phyloP scores from a whole-genome alignment of 1,140 invertebrate species.

The Drosophila ironensis region DNA sequence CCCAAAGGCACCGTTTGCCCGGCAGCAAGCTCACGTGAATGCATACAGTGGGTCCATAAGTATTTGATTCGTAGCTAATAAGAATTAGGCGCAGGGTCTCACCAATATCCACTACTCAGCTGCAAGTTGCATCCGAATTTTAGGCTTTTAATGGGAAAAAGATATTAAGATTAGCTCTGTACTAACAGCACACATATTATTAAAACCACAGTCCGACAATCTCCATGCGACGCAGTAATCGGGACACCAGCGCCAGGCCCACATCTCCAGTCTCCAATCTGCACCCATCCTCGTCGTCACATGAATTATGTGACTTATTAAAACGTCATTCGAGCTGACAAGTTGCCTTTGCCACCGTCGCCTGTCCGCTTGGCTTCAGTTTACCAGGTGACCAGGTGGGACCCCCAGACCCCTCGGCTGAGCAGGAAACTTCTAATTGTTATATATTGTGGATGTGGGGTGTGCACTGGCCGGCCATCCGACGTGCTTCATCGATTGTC shows the following conservation, averaged over 20 bases:
- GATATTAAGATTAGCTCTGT: no score
- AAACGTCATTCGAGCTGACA: conserved; percentile 78
- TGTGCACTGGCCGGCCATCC: neutral
- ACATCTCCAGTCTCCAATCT: neutral
- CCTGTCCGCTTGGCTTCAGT: conserved; percentile 10
- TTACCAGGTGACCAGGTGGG: neutral
- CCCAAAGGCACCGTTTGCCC: conserved; percentile 56
- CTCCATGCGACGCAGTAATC: conserved; percentile 39
- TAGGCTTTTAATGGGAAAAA: no score
- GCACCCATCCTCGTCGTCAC: conserved; percentile 16
- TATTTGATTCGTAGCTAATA: no score
- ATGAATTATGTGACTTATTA: conserved; percentile 81
- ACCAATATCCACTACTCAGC: no score
- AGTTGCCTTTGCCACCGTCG: conserved; percentile 71
- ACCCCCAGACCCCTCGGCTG: conserved; percentile 1
- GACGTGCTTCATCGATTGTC: conserved; percentile 16
- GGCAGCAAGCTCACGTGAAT: conserved; percentile 1
- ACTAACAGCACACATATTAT: no score
- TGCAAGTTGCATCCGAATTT: no score
- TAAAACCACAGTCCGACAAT: conserved; percentile 15
- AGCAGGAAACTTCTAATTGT: conserved; percentile 72
- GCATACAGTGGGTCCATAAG: conserved; percentile 1
- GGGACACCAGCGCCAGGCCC: conserved; percentile 4
- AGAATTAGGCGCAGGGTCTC: no score
- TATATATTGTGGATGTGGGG: conserved; percentile 49